Evolutionary conservation across 2,113 vertebrate species (phyloP), one percentile per base, ranked within the genome.

Genomic region (Melanocharis versteri): DNA sequence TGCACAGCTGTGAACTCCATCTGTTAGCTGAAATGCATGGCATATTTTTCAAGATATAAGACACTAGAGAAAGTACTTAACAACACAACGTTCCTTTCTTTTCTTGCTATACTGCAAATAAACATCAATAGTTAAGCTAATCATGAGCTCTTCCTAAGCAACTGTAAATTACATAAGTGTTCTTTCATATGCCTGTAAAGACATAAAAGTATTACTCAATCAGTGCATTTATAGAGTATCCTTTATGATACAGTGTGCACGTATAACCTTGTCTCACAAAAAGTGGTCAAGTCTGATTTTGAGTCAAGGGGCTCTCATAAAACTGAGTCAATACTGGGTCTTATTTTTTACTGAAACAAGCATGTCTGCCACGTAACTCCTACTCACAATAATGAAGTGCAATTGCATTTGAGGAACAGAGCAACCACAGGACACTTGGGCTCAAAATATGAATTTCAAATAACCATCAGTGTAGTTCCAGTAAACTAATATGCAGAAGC

Each of bases 1-100:
- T 33, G 47, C 87, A 96, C 92, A 97, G 93, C 92, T 97, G 96
- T 89, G 89, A 86, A 88, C 77, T 95, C 93, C 94, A 96, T 92
- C 96, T 96, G 96, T 78, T 94, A 87, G 79, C 83, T 80, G 51
- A 93, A 79, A 96, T 19, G 31, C 64, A 92, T 14, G 17, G 37
- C 47, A 80, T 61, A 87, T 91, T 94, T 96, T 92, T 86, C 21
- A 65, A 92, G 78, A 91, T 91, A 56, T 56, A 94, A 97, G 73
- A 82, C 86, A 93, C 86, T 89, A 80, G 60, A 83, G 57, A 75
- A 93, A 68, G 42, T 85, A 89, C 75, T 94, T 96, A 96, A 94
- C 86, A 75, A 48, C 56, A 88, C 76, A 84, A 81, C 1, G 0
- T 28, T 86, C n/a, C 40, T 82, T 85, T 83, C 61, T 91, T 78